phyloP scores from a whole-genome alignment of 2,888 invertebrate species.

The Peribatodes rhomboidaria region DNA sequence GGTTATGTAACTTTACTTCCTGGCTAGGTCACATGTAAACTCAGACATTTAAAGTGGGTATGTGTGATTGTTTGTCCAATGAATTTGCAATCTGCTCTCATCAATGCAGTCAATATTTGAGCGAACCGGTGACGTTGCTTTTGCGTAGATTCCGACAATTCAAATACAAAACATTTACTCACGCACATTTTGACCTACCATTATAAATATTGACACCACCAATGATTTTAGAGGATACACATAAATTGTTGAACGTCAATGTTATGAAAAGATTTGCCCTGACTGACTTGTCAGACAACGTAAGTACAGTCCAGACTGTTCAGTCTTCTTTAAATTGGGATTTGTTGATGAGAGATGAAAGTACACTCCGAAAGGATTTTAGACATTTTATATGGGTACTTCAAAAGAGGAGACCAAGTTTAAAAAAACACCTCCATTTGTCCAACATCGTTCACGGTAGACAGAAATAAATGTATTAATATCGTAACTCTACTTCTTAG shows the following conservation, averaged over 20 bases:
- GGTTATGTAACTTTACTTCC: constrained; percentile 1
- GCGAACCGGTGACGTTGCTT: constrained; percentile 10
- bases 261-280: too few species aligned
- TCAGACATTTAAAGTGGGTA: not conserved
- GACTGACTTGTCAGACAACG: not conserved
- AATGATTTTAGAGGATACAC: not conserved
- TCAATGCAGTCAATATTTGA: constrained; percentile 36
- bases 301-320: too few species aligned
- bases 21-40: constrained; percentile 1
- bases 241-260: constrained; percentile 12
- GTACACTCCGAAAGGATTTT: too few species aligned
- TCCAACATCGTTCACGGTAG: too few species aligned
- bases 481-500: constrained; percentile 40
- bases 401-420: too few species aligned
- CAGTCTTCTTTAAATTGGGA: too few species aligned
- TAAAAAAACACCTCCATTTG: too few species aligned
- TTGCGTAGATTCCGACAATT: constrained; percentile 29
- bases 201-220: constrained; percentile 15
- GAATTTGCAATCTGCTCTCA: constrained; percentile 16
- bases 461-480: too few species aligned
- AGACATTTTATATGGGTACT: too few species aligned
- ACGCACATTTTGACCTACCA: constrained; percentile 20
- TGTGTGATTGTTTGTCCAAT: constrained; percentile 8
- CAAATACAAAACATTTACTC: constrained; percentile 32
- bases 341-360: too few species aligned